Conservation (phyloP, 2,113 vertebrate species). For the Zonotrichia leucophrys region DNA sequence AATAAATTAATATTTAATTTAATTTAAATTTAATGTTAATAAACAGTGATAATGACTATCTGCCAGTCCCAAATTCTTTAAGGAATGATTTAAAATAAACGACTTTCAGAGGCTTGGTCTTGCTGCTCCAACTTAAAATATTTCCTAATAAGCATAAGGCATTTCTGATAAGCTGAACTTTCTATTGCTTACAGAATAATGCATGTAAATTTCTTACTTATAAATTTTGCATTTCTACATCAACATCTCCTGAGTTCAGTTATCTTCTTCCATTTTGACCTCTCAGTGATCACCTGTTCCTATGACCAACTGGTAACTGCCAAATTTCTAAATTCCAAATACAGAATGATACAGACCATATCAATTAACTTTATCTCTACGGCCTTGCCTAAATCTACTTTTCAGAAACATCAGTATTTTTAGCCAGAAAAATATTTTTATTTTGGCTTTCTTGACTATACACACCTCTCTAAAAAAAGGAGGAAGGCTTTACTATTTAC, state of each 20-base stretch:
- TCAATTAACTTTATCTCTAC: background rate
- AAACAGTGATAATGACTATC: background rate
- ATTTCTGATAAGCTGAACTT: background rate
- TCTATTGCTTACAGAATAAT: background rate
- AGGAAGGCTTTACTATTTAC: background rate
- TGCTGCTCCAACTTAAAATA: background rate
- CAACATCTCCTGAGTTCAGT: background rate
- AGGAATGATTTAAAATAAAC: background rate
- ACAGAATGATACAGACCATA: rapidly evolving
- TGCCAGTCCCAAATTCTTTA: background rate
- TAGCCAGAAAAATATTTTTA: background rate
- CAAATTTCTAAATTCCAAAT: background rate
- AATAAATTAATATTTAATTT: background rate
- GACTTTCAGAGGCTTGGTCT: background rate
- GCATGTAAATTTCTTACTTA: background rate
- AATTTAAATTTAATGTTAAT: background rate
- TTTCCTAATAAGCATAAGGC: background rate
- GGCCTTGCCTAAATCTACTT: background rate
- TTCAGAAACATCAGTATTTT: background rate
- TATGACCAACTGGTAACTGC: background rate
- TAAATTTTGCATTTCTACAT: background rate
- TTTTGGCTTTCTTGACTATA: background rate
- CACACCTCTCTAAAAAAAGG: background rate
- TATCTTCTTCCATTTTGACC: background rate
- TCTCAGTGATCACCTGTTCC: background rate